Base-by-base conservation (phyloP, 2,888 invertebrate species). In the Thyatira batis region DNA sequence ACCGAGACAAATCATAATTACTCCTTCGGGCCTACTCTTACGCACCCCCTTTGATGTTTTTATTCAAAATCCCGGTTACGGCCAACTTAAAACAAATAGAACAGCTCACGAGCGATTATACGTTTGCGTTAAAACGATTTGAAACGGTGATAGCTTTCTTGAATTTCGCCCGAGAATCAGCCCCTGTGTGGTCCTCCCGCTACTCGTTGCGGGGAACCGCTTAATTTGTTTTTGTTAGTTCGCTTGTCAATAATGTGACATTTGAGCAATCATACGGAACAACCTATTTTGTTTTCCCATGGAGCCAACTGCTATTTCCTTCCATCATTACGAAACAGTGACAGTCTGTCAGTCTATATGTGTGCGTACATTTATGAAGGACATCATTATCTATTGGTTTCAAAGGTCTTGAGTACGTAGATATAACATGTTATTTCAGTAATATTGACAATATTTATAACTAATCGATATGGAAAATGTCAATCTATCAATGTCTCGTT, bases 71-170 rank as follows among this genome's bases (percentile, higher is more conserved):
- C 82, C 82, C 82, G 78, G 89, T 87, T 88, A 89, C 87, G 88
- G 87, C 80, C 83, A 86, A 87, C 82, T 90, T 90, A 89, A 91
- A 92, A 92, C 92, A 92, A 92, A 91, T 92, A 92, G 86, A 84
- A 89, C 86, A 85, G 71, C 80, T 80, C 82, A 78, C 80, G 71
- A 85, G 76, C 89, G 90, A 91, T 90, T 90, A 91, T 82, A 85
- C 84, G 88, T 89, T 83, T 85, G 87, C 86, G 90, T 89, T 87
- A 89, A 90, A 89, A 76, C 87, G 82, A 91, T 92, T 92, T 75
- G 91, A 71, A 71, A 86, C 89, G 91, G 89, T 89, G 86, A 89
- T 88, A 89, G 87, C 77, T 87, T 81, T 82, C 78, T 75, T 82
- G 78, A 78, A 84, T 85, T 87, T 87, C 82, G 84, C 83, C 78